Percentiles rank a stretch among this genome's conserved stretches.
Evolutionary conservation across 2,797 vertebrate genomes (phyloP).

Genomic region (Streptopelia turtur): DNA sequence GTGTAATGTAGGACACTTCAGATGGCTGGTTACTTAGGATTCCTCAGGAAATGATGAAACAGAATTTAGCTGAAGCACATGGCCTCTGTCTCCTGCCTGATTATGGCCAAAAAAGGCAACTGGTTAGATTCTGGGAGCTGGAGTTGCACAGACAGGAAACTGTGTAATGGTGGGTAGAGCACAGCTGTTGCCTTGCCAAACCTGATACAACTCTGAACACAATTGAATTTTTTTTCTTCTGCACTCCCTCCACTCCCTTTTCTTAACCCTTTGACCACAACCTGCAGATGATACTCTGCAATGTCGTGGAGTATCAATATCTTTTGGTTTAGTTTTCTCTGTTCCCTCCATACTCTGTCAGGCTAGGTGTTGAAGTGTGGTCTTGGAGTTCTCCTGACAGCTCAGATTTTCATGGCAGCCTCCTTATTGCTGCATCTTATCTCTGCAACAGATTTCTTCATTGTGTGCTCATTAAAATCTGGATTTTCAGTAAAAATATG

Average conservation of each 20-base stretch:
- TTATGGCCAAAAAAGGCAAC: constrained; percentile 86
- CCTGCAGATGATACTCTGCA: background rate
- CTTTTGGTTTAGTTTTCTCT: background rate
- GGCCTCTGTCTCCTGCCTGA: constrained; percentile 72
- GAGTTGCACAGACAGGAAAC: constrained; percentile 78
- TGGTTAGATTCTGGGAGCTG: constrained; percentile 74
- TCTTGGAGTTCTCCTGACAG: background rate
- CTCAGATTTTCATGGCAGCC: background rate
- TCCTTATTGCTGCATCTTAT: background rate
- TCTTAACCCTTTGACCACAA: constrained; percentile 44
- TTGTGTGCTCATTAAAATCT: background rate
- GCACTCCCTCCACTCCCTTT: background rate
- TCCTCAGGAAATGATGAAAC: constrained; percentile 81
- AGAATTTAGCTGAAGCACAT: constrained; percentile 71
- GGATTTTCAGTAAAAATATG: background rate
- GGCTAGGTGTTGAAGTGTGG: background rate
- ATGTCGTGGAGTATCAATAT: background rate
- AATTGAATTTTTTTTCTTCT: constrained; percentile 14
- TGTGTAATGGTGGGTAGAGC: constrained; percentile 65
- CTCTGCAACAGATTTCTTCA: background rate
- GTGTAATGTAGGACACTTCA: constrained; percentile 61
- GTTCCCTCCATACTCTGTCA: background rate
- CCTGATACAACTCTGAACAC: constrained; percentile 35
- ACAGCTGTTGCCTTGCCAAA: constrained; percentile 68
- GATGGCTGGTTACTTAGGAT: constrained; percentile 74